Evolutionary conservation across 2,888 invertebrate genomes (phyloP).

Genomic region (Sipunculus nudus): DNA sequence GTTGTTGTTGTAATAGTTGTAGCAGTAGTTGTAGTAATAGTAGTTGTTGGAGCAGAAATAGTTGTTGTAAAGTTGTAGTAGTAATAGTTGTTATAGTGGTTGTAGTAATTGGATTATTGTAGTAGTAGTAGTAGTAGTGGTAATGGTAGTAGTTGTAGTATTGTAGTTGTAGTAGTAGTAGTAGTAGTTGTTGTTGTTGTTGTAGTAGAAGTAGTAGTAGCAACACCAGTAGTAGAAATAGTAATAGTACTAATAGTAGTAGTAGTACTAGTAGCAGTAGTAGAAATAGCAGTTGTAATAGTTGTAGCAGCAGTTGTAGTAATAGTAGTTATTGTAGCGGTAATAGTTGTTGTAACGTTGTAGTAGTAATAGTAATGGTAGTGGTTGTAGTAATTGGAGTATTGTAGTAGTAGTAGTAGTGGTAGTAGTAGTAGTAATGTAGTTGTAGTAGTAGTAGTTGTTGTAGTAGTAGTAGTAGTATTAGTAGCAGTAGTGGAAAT

Average conservation of each 20-base stretch:
- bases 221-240: neutral
- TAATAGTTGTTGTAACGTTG: neutral
- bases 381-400: no score
- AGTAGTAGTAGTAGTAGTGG: neutral
- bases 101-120: no score
- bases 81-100: no score
- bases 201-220: neutral
- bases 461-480: neutral
- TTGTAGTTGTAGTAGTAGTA: conserved; percentile 3
- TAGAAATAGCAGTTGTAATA: neutral
- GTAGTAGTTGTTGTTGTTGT: neutral
- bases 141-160: conserved; percentile 2
- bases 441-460: neutral
- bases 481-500: neutral
- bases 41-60: no score
- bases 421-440: neutral
- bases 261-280: neutral
- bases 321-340: neutral
- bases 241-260: neutral
- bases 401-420: neutral
- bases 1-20: no score
- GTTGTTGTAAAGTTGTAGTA: no score
- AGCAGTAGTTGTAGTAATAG: no score
- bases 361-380: neutral
- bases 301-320: neutral